Evolutionary conservation across 2,113 vertebrate species (phyloP), one percentile per base, ranked within the genome.

Genomic region (Enhydra lutris): DNA sequence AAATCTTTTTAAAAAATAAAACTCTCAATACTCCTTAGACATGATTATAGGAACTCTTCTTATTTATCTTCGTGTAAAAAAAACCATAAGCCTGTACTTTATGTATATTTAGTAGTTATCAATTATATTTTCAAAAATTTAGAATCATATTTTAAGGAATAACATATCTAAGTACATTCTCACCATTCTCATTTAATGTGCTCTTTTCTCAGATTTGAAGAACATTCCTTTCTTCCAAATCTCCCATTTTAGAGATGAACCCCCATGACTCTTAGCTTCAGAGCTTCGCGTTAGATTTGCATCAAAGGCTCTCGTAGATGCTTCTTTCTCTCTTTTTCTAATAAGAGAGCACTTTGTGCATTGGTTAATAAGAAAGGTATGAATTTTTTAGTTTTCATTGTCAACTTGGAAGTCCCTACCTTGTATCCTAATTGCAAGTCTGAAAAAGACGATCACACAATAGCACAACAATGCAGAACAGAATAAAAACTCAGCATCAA

Each of bases 71-170:
- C 20, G 26, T 92, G 7, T 80, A 15, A 63, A 94, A 76, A 26
- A 73, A 42, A 4, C 11, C 65, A 55, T 52, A 89, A 95, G 45
- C 13, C n/a, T 18, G 0, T 45, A n/a, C 29, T 81, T 97, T 87
- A 79, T 67, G 24, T 50, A 47, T 84, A 74, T 92, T 91, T 88
- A 78, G 42, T 81, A 87, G 29, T 96, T 87, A 78, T n/a, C 78
- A 57, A 63, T 52, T 95, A 50, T 31, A 83, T 55, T 95, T 97
- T 93, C 50, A 71, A 39, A 84, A 71, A 63, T 76, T 31, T 65
- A 36, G 65, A 76, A 83, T 93, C 92, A 74, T 45, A 39, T 96
- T 73, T 94, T 94, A 94, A 76, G n/a, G 71, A 63, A 67, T 52
- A 57, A 57, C 55, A 74, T 39, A 67, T 94, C 20, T 84, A 7